phyloP scores from a whole-genome alignment of 1,140 invertebrate species.

The Pseudomyrmex concolor region DNA sequence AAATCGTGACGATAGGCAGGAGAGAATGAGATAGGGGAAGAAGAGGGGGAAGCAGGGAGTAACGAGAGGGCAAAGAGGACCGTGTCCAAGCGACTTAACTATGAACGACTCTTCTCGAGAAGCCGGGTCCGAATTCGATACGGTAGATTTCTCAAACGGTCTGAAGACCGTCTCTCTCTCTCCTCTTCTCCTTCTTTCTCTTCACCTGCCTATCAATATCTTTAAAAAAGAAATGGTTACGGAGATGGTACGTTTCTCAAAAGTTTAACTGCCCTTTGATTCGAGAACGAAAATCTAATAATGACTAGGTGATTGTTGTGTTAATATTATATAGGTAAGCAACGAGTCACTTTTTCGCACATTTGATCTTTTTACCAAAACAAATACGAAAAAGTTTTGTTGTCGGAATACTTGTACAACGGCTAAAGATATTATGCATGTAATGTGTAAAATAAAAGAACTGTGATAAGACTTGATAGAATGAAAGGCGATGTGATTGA shows the following conservation, averaged over 20 bases:
- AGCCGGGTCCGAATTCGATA: constrained; percentile 68
- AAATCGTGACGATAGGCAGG: constrained; percentile 65
- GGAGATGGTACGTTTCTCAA: constrained; percentile 60
- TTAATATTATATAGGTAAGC: constrained; percentile 56
- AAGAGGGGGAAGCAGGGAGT: constrained; percentile 14
- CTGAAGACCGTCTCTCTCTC: constrained; percentile 19
- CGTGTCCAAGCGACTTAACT: constrained; percentile 72
- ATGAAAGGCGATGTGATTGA: too few relatives aligned
- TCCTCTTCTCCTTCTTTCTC: neutral
- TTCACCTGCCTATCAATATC: constrained; percentile 66
- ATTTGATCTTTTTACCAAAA: neutral
- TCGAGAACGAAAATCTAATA: constrained; percentile 44
- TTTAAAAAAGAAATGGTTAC: constrained; percentile 32
- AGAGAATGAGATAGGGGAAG: neutral
- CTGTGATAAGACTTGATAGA: neutral
- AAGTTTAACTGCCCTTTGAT: constrained; percentile 69
- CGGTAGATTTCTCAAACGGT: constrained; percentile 72
- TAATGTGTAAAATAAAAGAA: neutral
- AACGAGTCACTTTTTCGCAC: constrained; percentile 32
- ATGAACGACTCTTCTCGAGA: constrained; percentile 64
- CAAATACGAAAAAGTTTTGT: neutral
- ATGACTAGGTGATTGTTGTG: constrained; percentile 5
- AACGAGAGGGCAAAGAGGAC: constrained; percentile 60
- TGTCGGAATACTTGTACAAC: neutral
- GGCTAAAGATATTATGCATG: neutral